Conservation (phyloP, 2,797 vertebrate species). For the Cirrhinus mrigala region DNA sequence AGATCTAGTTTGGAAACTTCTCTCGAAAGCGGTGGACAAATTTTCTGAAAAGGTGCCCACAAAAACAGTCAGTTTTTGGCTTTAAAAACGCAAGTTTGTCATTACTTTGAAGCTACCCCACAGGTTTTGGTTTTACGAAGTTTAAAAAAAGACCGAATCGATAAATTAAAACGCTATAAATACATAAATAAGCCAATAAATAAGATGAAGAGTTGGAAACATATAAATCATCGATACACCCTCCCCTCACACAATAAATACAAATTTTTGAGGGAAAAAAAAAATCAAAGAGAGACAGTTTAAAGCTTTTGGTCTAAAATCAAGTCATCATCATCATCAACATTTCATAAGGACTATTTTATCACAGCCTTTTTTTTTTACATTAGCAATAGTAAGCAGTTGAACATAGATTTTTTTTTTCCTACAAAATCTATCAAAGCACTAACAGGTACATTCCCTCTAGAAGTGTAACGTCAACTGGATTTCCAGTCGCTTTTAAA, state of each 20-base stretch:
- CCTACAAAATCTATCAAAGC: slow-evolving; percentile 79
- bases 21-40: slow-evolving; percentile 42
- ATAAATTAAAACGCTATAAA: slow-evolving; percentile 79
- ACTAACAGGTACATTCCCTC: slow-evolving; percentile 82
- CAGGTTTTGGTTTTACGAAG: slow-evolving; percentile 70
- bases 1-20: slow-evolving; percentile 22
- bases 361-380: slow-evolving; percentile 75
- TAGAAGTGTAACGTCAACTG: slow-evolving; percentile 70
- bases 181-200: slow-evolving; percentile 82
- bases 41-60: slow-evolving; percentile 1
- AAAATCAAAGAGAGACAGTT: slow-evolving; percentile 76
- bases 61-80: slow-evolving; percentile 66
- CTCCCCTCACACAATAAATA: slow-evolving; percentile 76
- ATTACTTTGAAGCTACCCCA: slow-evolving; percentile 63
- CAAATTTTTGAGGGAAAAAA: slow-evolving; percentile 76
- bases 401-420: slow-evolving; percentile 74
- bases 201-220: slow-evolving; percentile 69
- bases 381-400: slow-evolving; percentile 77
- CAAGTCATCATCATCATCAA: slow-evolving; percentile 71
- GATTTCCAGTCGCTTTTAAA: slow-evolving; percentile 58
- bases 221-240: slow-evolving; percentile 74
- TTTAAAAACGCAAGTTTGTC: slow-evolving; percentile 53
- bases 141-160: slow-evolving; percentile 65
- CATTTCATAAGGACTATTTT: slow-evolving; percentile 66
- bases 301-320: slow-evolving; percentile 90